Evolutionary conservation across 35 echinoderm and acorn worm genomes (phyloP).

Genomic region (Ptychodera flava): DNA sequence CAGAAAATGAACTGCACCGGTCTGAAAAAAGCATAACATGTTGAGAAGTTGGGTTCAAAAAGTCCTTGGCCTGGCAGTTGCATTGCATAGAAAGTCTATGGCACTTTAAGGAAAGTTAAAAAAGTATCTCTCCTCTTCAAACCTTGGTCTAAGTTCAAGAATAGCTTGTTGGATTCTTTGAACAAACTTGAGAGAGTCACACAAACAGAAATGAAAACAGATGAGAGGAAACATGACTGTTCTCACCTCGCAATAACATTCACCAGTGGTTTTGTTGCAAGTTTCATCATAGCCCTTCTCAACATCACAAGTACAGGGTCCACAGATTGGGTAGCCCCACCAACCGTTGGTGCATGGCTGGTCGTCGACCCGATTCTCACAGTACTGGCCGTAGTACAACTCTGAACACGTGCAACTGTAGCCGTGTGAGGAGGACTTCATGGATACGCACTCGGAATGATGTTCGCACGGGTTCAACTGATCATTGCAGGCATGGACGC

Average conservation of each 20-base stretch:
- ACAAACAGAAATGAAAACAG: too few species aligned
- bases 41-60: too few species aligned
- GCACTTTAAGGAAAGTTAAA: too few species aligned
- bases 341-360: conserved; percentile 41
- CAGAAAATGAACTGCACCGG: too few species aligned
- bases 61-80: too few species aligned
- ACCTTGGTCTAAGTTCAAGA: too few species aligned
- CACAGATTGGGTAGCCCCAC: conserved; percentile 92
- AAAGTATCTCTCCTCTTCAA: too few species aligned
- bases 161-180: too few species aligned
- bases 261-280: conserved; percentile 93
- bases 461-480: conserved; percentile 67
- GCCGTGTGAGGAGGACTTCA: conserved; percentile 11
- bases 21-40: too few species aligned
- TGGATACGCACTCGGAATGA: conserved; percentile 34
- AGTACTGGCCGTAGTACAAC: conserved; percentile 80
- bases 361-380: conserved; percentile 62
- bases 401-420: conserved; percentile 75
- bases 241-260: conserved; percentile 83
- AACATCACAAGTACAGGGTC: conserved; percentile 90
- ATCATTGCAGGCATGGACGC: conserved; percentile 52
- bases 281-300: conserved; percentile 58
- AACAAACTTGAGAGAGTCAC: too few species aligned
- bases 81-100: too few species aligned
- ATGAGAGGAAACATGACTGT: conserved; percentile 4